Evolutionary conservation across 2,888 invertebrate genomes (phyloP).

Genomic region (Thecophora atra): DNA sequence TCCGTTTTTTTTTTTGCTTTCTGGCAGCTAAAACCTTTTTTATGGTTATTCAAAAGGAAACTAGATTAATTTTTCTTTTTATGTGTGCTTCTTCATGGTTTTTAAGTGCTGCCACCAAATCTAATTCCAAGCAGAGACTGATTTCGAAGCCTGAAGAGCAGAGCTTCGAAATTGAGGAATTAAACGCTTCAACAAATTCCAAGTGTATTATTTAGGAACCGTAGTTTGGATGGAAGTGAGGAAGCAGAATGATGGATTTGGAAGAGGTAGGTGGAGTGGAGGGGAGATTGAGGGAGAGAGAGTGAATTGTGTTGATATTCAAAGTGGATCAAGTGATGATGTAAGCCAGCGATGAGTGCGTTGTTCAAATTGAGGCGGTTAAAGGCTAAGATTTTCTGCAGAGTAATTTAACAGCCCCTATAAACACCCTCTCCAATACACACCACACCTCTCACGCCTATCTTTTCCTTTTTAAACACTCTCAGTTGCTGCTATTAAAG

Average conservation of each 20-base stretch:
- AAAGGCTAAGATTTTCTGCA: not conserved
- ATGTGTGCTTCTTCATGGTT: too few relatives aligned
- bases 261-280: too few relatives aligned
- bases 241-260: too few relatives aligned
- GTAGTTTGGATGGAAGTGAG: too few relatives aligned
- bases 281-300: not conserved
- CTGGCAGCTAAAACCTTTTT: too few relatives aligned
- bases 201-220: not conserved
- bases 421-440: not conserved
- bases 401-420: too few relatives aligned
- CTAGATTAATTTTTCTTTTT: too few relatives aligned
- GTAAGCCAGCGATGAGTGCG: not conserved
- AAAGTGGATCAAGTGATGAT: not conserved
- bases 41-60: too few relatives aligned
- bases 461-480: not conserved
- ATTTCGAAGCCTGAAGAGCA: not conserved
- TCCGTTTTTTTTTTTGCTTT: too few relatives aligned
- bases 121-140: not conserved
- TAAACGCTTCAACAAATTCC: not conserved
- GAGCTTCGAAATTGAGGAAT: not conserved
- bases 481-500: conserved; percentile 8
- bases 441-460: not conserved
- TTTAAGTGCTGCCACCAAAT: not conserved
- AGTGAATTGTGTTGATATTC: not conserved
- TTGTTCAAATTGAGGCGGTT: not conserved